Evolutionary conservation across 2,797 vertebrate genomes (phyloP), one percentile per base, ranked within the genome.

Genomic region (Sciaenops ocellatus): DNA sequence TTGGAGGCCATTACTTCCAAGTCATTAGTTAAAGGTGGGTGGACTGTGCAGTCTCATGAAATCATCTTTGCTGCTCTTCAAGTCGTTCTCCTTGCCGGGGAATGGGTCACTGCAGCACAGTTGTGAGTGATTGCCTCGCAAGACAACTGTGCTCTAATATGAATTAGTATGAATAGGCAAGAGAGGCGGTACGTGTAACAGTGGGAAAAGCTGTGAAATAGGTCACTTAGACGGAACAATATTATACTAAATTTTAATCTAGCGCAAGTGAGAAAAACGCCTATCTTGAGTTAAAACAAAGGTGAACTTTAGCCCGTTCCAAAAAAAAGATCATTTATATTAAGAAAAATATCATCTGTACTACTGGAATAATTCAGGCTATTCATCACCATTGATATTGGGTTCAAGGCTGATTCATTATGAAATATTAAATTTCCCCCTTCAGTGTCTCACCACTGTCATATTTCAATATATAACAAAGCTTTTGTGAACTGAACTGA

Each of bases 1-100:
- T 89, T 92, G 83, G 87, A 87, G 87, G 73, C 80, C 88, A 91
- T 93, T 92, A 89, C 85, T 92, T 94, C 80, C 78, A 83, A 86
- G 80, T 90, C 88, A 92, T 94, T 88, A 80, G 76, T 86, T 88
- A 90, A 87, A 92, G 89, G 74, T 88, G 89, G 87, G 88, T 79
- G 86, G 90, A 85, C 89, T 76, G 41, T 55, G 85, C 85, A 89
- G 90, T 92, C 89, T 92, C 80, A 73, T 84, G 85, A 87, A 93
- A 92, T 94, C 83, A 88, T 90, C 84, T 84, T 64, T 44, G 70
- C 89, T 86, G 82, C 90, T 92, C 83, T 86, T 92, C 60, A 84
- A 83, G 84, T 90, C 90, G 42, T 90, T 90, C 81, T 88, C 87
- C 78, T 81, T 86, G 84, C 76, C 22, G 46, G 62, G 71, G 82